Base-by-base conservation (phyloP, 2,113 vertebrate genomes). In the Megatriorchis doriae region DNA sequence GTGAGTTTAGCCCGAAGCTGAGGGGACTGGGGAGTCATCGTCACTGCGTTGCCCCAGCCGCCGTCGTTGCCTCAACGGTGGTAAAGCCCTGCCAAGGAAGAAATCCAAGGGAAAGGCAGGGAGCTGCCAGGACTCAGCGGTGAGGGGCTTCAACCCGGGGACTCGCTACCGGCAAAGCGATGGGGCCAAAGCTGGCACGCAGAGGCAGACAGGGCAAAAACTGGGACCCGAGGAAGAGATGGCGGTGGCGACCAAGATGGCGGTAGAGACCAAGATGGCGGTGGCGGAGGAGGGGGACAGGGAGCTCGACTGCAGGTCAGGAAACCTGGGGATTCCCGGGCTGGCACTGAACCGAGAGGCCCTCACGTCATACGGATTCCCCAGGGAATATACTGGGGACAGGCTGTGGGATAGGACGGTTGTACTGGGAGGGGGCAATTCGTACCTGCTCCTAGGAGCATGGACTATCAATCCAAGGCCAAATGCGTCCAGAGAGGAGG, bases 401-500 rank as follows among this genome's bases (percentile, higher is more conserved):
- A 36, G 20, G 5, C 52, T 18, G 19, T 38, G 47, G 85, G 27
- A 32, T 9, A 36, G 67, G 58, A 70, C 7, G 27, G 48, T 45
- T 66, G 71, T 73, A 13, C 47, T 36, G 56, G 40, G 36, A 45
- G 3, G 11, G 32, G 43, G 53, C 43, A 48, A 5, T 56, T 80
- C 94, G 87, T 91, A 94, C 93, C 91, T 94, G 67, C 62, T 93
- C 20, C 62, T 72, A 18, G 56, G 23, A 45, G 73, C 48, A 53
- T 0, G 5, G 87, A 42, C 11, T 43, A 22, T 50, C 22, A 16
- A 9, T 83, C 56, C 89, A 36, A 42, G 31, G n/a, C 68, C 74
- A 65, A 68, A 58, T 15, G 10, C 0, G 1, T 61, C 72, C 19
- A 7, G 61, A 78, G 18, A 61, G 15, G n/a, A 91, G 73, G 21